Evolutionary conservation across 2,797 vertebrate species (phyloP).

Genomic region (Odontamblyopus lacepedii): DNA sequence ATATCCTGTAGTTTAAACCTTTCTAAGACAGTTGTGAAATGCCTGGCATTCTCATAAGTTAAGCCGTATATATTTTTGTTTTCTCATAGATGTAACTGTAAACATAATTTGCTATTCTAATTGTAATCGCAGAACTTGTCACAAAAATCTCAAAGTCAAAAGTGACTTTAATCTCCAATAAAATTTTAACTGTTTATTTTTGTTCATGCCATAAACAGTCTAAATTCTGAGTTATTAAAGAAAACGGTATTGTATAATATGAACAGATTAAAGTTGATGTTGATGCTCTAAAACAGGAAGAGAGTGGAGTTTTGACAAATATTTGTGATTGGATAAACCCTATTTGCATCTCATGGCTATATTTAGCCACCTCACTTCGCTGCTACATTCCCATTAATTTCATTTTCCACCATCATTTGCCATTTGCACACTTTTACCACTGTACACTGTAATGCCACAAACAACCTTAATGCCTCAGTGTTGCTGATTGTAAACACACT

Average conservation of each 20-base stretch:
- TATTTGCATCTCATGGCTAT: conserved; percentile 35
- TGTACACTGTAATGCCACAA: conserved; percentile 21
- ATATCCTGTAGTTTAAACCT: no score
- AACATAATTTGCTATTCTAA: no score
- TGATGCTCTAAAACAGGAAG: background rate
- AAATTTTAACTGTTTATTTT: background rate
- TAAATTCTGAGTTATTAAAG: background rate
- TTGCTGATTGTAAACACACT: conserved; percentile 41
- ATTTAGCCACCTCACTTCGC: conserved; percentile 37
- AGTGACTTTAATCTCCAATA: background rate
- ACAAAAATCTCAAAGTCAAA: no score
- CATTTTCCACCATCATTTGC: conserved; percentile 12
- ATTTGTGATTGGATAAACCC: conserved; percentile 39
- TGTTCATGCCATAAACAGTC: background rate
- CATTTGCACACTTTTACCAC: background rate
- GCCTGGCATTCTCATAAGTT: no score
- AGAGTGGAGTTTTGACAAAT: conserved; percentile 13
- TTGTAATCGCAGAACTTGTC: no score
- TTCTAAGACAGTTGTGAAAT: no score
- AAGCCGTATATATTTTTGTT: no score
- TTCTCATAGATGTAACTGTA: no score
- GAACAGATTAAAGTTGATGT: background rate
- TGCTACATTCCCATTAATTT: conserved; percentile 24
- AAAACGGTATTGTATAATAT: background rate
- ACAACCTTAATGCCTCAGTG: conserved; percentile 28